A percentile compares a stretch with the other conserved stretches of the same genome.
phyloP scores from a whole-genome alignment of 2,797 vertebrate species.

The Antennarius maculatus region DNA sequence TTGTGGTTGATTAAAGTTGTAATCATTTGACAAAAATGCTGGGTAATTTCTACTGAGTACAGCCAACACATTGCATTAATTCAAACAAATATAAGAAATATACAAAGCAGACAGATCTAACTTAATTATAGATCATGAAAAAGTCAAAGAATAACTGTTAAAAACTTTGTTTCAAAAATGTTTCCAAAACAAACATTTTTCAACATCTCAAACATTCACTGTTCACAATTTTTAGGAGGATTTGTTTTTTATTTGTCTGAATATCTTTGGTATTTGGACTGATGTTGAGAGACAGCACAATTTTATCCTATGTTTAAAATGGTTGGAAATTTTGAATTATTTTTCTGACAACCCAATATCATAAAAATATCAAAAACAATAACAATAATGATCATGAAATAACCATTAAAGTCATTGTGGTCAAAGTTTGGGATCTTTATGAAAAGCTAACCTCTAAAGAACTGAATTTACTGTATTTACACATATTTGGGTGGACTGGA shows the following conservation, averaged over 20 bases:
- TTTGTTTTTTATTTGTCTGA: background rate
- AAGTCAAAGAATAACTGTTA: background rate
- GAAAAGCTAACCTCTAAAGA: slow-evolving; percentile 19
- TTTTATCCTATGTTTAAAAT: background rate
- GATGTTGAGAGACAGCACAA: background rate
- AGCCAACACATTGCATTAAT: slow-evolving; percentile 15
- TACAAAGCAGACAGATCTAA: background rate
- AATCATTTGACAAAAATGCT: slow-evolving; percentile 22
- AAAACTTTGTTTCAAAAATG: background rate
- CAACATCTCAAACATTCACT: background rate
- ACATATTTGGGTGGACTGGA: slow-evolving; percentile 68
- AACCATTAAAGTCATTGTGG: background rate
- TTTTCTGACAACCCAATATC: background rate
- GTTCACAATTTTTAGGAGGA: background rate
- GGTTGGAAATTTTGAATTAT: background rate
- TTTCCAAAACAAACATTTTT: background rate
- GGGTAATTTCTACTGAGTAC: slow-evolving; percentile 14
- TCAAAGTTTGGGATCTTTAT: slow-evolving; percentile 13
- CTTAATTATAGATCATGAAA: background rate
- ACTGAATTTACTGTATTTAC: slow-evolving; percentile 8
- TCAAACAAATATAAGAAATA: slow-evolving; percentile 18
- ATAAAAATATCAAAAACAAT: background rate
- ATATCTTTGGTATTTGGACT: background rate
- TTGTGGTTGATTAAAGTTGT: slow-evolving; percentile 3
- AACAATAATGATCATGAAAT: background rate